phyloP scores from a whole-genome alignment of 1,140 invertebrate genomes.

The Meteorus sp. region DNA sequence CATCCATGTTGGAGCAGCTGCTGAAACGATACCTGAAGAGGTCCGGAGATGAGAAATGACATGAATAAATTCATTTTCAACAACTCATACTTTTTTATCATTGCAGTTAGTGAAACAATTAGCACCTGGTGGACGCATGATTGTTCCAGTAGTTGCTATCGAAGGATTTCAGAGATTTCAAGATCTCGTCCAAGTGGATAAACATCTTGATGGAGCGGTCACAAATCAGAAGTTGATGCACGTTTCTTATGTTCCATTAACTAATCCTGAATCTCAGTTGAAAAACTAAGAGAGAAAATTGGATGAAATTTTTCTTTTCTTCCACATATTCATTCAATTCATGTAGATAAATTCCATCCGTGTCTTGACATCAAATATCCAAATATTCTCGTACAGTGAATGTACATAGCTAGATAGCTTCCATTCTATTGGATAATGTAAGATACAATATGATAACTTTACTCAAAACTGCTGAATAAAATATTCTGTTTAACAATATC shows the following conservation, averaged over 20 bases:
- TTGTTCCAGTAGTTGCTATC: constrained; percentile 66
- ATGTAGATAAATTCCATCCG: too few species aligned
- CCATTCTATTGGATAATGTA: too few species aligned
- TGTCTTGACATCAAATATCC: too few species aligned
- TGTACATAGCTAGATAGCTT: too few species aligned
- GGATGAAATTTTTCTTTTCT: too few species aligned
- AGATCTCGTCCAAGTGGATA: constrained; percentile 52
- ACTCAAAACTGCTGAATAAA: too few species aligned
- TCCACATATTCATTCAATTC: too few species aligned
- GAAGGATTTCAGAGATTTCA: constrained; percentile 47
- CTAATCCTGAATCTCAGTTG: constrained; percentile 47
- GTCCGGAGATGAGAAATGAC: too few species aligned
- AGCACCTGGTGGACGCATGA: constrained; percentile 68
- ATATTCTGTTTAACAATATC: too few species aligned
- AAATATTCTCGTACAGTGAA: too few species aligned
- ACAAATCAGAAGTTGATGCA: constrained; percentile 49
- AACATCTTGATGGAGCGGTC: constrained; percentile 42
- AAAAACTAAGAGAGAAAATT: too few species aligned
- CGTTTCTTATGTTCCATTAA: constrained; percentile 54
- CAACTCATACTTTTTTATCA: constrained; percentile 1
- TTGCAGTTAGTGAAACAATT: constrained; percentile 63
- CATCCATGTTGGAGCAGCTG: constrained; percentile 67
- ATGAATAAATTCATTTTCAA: constrained; percentile 28
- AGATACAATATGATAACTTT: too few species aligned
- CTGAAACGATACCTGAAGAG: constrained; percentile 62